Percentiles rank a stretch among this genome's conserved stretches.
Conservation (phyloP, 2,113 vertebrate species). For the Heptranchias perlo region DNA sequence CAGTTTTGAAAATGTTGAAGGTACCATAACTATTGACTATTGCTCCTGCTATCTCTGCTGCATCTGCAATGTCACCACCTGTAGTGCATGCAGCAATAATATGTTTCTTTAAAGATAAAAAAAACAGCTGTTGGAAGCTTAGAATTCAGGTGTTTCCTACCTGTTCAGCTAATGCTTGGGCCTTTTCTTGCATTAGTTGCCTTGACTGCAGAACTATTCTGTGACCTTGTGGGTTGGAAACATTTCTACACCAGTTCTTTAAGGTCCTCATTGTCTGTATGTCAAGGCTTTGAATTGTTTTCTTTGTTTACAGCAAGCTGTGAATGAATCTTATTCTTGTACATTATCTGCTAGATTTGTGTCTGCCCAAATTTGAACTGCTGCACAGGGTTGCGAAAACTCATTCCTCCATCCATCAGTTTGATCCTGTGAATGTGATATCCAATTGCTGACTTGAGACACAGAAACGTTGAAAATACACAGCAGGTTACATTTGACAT, state of each 20-base stretch:
- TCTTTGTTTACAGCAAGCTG: not conserved
- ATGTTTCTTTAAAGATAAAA: not conserved
- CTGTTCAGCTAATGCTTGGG: not conserved
- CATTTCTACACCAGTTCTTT: not conserved
- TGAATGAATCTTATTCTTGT: not conserved
- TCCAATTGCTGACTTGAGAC: too few species aligned
- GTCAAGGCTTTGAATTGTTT: not conserved
- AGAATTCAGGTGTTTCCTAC: not conserved
- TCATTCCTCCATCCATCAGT: too few species aligned
- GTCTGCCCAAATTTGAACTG: too few species aligned
- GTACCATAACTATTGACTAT: too few species aligned
- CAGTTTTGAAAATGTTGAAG: not conserved
- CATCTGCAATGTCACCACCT: not conserved
- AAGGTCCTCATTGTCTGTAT: not conserved
- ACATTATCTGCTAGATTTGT: not conserved
- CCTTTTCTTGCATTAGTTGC: not conserved
- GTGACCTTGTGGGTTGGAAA: not conserved
- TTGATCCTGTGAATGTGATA: too few species aligned
- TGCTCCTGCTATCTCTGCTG: not conserved
- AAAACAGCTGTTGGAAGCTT: not conserved
- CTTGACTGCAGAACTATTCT: not conserved
- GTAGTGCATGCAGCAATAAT: not conserved
- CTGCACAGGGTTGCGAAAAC: too few species aligned
- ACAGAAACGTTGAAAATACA: too few species aligned
- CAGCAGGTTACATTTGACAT: too few species aligned